Evolutionary conservation across 1,140 invertebrate species (phyloP).

Genomic region (Eumaeus atala): DNA sequence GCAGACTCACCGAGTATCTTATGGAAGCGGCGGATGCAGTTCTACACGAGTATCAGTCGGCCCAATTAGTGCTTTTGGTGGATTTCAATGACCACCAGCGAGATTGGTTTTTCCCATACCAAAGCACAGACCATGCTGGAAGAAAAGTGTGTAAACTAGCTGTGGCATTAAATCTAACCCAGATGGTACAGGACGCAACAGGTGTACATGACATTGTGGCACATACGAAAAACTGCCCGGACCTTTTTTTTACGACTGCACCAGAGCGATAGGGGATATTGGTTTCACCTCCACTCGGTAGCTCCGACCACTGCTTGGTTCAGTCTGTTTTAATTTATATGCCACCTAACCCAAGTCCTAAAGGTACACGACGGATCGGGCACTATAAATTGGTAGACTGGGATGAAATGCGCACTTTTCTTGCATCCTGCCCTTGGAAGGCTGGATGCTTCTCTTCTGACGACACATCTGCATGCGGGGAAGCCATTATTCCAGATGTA

Average conservation of each 20-base stretch:
- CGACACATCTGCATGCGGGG: too few relatives aligned
- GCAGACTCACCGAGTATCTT: too few relatives aligned
- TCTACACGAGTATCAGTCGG: too few relatives aligned
- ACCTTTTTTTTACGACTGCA: constrained; percentile 25
- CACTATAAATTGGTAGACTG: background rate
- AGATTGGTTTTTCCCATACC: background rate
- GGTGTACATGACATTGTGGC: constrained; percentile 16
- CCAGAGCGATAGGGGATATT: constrained; percentile 15
- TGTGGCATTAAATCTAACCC: constrained; percentile 13
- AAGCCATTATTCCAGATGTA: too few relatives aligned
- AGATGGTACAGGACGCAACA: constrained; percentile 18
- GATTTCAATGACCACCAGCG: background rate
- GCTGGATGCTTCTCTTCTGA: too few relatives aligned
- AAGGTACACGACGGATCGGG: background rate
- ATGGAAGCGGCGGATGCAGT: too few relatives aligned
- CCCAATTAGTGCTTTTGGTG: too few relatives aligned
- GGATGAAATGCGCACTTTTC: too few relatives aligned
- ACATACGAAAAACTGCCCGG: constrained; percentile 21
- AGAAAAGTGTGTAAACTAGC: background rate
- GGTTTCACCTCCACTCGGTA: constrained; percentile 17
- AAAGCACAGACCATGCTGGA: background rate
- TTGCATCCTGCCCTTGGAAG: too few relatives aligned
- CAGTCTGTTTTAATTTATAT: constrained; percentile 14
- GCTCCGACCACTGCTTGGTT: too few relatives aligned
- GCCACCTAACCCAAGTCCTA: background rate